Percentiles rank a stretch among this genome's conserved stretches.
phyloP scores from a whole-genome alignment of 2,797 vertebrate species.

The Lophius americanus region DNA sequence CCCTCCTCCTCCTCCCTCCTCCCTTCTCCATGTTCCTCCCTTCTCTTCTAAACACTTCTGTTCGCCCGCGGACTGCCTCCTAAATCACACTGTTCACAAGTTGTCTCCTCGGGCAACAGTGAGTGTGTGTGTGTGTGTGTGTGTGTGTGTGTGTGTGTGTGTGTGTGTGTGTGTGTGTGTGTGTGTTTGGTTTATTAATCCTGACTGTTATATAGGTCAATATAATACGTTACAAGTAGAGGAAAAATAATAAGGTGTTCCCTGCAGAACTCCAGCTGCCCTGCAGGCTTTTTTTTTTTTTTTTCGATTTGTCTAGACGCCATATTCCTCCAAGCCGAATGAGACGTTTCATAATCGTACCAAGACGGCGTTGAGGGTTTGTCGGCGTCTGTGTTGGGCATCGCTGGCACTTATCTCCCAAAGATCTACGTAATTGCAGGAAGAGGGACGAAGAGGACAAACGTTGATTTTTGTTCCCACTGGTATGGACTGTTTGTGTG shows the following conservation, averaged over 20 bases:
- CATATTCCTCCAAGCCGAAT: background rate
- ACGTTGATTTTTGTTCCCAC: too few species aligned
- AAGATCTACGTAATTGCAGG: too few species aligned
- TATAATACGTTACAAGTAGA: constrained; percentile 55
- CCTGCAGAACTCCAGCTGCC: constrained; percentile 22
- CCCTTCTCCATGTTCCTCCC: constrained; percentile 37
- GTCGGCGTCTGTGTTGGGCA: too few species aligned
- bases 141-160: constrained; percentile 13
- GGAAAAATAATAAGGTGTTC: constrained; percentile 53
- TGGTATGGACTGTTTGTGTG: too few species aligned
- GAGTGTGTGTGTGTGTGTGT: constrained; percentile 23
- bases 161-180: constrained; percentile 11
- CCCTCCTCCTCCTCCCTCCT: constrained; percentile 39
- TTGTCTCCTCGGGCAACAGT: constrained; percentile 68
- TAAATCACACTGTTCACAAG: constrained; percentile 76
- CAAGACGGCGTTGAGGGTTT: too few species aligned
- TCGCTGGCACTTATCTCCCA: too few species aligned
- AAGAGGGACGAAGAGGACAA: too few species aligned
- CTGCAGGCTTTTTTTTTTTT: constrained; percentile 1
- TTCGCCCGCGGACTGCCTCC: constrained; percentile 52
- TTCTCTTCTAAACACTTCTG: constrained; percentile 63
- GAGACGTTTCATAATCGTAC: too few species aligned
- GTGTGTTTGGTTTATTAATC: constrained; percentile 66
- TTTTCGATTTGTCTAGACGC: constrained; percentile 27
- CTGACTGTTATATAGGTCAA: constrained; percentile 61